Evolutionary conservation across 2,888 invertebrate species (phyloP).

Genomic region (Pachymerium ferrugineum): DNA sequence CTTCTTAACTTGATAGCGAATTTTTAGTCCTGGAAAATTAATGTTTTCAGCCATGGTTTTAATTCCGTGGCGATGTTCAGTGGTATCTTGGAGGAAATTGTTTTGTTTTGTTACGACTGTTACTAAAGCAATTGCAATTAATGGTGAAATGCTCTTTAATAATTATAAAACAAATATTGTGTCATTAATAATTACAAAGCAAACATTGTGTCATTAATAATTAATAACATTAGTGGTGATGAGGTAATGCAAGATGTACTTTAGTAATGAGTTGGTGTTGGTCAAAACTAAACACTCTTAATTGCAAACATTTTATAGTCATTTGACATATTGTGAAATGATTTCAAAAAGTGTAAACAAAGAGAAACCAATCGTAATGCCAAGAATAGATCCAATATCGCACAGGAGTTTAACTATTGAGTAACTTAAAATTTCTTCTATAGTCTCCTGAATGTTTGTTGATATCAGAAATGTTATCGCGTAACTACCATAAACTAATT

Average conservation of each 20-base stretch:
- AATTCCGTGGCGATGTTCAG: too few species aligned
- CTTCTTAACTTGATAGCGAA: too few species aligned
- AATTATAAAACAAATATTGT: not conserved
- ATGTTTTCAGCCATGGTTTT: too few species aligned
- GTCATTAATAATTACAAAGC: not conserved
- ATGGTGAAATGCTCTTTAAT: not conserved
- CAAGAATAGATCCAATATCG: not conserved
- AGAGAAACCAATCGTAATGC: not conserved
- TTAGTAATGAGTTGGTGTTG: too few species aligned
- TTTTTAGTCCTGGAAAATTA: too few species aligned
- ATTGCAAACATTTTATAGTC: too few species aligned
- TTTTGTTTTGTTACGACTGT: too few species aligned
- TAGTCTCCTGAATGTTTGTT: too few species aligned
- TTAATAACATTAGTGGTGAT: not conserved
- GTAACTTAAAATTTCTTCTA: not conserved
- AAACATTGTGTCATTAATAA: not conserved
- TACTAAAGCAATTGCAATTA: too few species aligned
- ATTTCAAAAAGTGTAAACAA: not conserved
- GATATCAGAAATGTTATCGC: not conserved
- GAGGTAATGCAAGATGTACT: not conserved
- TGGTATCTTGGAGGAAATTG: too few species aligned
- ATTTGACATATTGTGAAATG: too few species aligned
- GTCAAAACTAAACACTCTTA: too few species aligned
- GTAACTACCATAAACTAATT: not conserved
- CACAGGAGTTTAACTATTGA: not conserved